Percentiles rank a stretch among this genome's conserved stretches.
Conservation (phyloP, 2,797 vertebrate species). For the Odontamblyopus rebecca region DNA sequence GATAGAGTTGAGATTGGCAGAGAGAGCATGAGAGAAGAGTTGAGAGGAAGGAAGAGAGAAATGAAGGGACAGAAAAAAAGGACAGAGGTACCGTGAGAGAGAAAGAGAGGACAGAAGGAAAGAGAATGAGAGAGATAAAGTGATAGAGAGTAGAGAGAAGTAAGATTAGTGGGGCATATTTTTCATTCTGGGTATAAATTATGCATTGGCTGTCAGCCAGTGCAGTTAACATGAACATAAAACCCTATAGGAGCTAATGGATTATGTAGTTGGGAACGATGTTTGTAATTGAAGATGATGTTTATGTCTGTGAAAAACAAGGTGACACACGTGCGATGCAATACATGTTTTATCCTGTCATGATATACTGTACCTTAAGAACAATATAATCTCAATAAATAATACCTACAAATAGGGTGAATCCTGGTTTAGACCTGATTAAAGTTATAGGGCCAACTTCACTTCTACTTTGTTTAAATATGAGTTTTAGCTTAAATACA, state of each 20-base stretch:
- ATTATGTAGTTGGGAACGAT: constrained; percentile 69
- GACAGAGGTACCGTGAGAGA: too few relatives aligned
- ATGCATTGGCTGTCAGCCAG: constrained; percentile 65
- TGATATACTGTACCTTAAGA: not conserved
- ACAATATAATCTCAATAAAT: not conserved
- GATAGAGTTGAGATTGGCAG: not conserved
- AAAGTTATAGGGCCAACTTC: not conserved
- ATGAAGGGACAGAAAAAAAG: too few relatives aligned
- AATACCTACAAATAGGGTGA: not conserved
- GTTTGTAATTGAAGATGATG: constrained; percentile 71
- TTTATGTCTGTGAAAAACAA: constrained; percentile 69
- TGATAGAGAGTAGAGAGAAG: not conserved
- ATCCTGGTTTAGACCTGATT: not conserved
- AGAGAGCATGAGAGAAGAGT: not conserved
- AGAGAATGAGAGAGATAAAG: too few relatives aligned
- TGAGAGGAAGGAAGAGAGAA: too few relatives aligned
- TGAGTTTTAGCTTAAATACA: not conserved
- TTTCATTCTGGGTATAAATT: constrained; percentile 67
- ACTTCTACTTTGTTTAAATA: not conserved
- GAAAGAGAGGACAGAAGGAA: too few relatives aligned
- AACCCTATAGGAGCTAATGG: constrained; percentile 67
- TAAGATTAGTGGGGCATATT: constrained; percentile 40
- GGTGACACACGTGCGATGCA: constrained; percentile 45
- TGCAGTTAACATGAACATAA: constrained; percentile 65
- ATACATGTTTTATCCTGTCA: not conserved